Base-by-base conservation (phyloP, 2,888 invertebrate genomes). In the Dryococelus australis region DNA sequence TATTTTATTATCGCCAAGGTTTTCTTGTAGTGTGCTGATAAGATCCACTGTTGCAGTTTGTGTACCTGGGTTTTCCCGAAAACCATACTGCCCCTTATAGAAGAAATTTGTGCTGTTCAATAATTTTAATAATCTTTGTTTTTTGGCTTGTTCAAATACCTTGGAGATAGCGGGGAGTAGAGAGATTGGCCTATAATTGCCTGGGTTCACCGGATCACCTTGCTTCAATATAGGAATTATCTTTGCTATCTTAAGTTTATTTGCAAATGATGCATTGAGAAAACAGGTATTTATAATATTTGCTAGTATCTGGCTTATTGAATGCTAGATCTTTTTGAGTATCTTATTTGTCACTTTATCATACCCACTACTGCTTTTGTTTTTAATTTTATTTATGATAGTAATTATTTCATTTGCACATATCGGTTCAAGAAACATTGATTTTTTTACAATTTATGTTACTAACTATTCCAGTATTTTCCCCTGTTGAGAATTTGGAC, bases 31-130 rank as follows among this genome's bases (percentile, higher is more conserved):
- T 13, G 35, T 84, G 27, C n/a, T 43, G 10, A 84, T 43, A 26
- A 84, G 84, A 10, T 84, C 84, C 24, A 84, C 27, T 43, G 43
- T 26, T 43, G 84, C 84, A n/a, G 20, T 20, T 84, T 84, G 43
- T n/a, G 84, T 84, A 5, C 84, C 20, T 43, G 84, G 24, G 27
- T 24, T 43, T 24, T 84, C 27, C 5, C 27, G 27, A 26, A 84
- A 84, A 20, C 84, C 84, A 26, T 26, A 84, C 27, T 84, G 84
- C 13, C 84, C n/a, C 8, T 84, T 84, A 26, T 26, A 26, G 20
- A 84, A 84, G 10, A 84, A 84, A 84, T 13, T n/a, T 84, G 43
- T 26, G 16, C 13, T 84, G 84, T 84, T 26, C 10, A 84, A 10
- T 5, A 24, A 84, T 26, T 84, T n/a, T 4, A 43, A n/a, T 84